Evolutionary conservation across 2,888 invertebrate genomes (phyloP).

Genomic region (Dynastes maya): DNA sequence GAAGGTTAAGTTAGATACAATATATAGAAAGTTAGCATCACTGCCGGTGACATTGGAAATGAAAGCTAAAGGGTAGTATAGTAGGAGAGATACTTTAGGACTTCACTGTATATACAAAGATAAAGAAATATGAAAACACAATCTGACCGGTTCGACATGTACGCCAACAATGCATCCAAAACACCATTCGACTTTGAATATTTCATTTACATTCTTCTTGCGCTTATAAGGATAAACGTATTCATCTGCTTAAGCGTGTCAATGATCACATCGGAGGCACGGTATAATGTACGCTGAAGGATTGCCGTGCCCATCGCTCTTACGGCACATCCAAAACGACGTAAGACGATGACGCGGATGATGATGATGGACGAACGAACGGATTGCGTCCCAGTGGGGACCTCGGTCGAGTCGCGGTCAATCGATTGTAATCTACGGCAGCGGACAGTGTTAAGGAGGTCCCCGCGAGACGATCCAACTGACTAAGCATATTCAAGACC

Average conservation of each 20-base stretch:
- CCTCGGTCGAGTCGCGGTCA: constrained; percentile 51
- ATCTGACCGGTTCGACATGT: constrained; percentile 24
- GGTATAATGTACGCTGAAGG: constrained; percentile 14
- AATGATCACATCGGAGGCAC: constrained; percentile 50
- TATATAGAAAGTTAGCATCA: too few relatives aligned
- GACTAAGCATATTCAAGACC: constrained; percentile 61
- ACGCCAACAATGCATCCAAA: constrained; percentile 9
- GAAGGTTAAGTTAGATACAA: too few relatives aligned
- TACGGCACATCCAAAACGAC: not conserved
- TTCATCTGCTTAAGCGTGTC: constrained; percentile 52
- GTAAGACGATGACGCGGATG: constrained; percentile 26
- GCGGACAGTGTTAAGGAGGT: constrained; percentile 54
- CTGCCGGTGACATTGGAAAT: too few relatives aligned
- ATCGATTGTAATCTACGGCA: constrained; percentile 55
- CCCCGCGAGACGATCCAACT: constrained; percentile 50
- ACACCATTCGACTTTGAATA: constrained; percentile 35
- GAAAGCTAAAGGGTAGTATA: too few relatives aligned
- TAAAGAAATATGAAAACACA: constrained; percentile 12
- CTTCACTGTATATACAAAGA: not conserved
- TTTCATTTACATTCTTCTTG: constrained; percentile 49
- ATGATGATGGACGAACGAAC: constrained; percentile 13
- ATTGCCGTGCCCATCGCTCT: constrained; percentile 55
- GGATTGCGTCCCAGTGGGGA: constrained; percentile 53
- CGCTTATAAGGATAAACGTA: constrained; percentile 51
- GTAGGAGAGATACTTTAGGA: too few relatives aligned